Conservation (phyloP, 2,888 invertebrate genomes). For the Portevinia maculata region DNA sequence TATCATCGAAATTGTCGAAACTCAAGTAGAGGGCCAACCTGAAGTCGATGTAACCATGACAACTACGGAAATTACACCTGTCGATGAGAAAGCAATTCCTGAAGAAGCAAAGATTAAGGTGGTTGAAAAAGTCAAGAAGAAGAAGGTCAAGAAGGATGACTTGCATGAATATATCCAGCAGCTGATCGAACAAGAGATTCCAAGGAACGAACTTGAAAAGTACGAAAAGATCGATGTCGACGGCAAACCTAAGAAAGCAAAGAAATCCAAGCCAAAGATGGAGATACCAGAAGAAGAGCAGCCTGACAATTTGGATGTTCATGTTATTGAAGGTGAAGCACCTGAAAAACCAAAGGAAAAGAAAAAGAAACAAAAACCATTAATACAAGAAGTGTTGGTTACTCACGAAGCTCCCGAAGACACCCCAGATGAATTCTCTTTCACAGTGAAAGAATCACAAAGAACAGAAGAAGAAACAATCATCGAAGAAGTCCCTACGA, state of each 20-base stretch:
- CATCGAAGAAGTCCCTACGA: conserved; percentile 59
- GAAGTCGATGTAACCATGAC: conserved; percentile 80
- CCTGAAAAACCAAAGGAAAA: conserved; percentile 72
- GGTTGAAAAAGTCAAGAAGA: conserved; percentile 78
- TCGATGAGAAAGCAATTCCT: conserved; percentile 70
- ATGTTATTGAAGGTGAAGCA: conserved; percentile 77
- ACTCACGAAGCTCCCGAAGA: conserved; percentile 49
- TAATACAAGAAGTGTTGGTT: conserved; percentile 5
- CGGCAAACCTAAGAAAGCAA: conserved; percentile 79
- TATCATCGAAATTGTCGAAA: conserved; percentile 81
- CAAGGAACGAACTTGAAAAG: conserved; percentile 82
- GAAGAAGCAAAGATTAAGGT: conserved; percentile 61
- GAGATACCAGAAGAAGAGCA: conserved; percentile 71
- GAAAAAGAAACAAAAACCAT: conserved; percentile 72
- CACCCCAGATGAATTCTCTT: conserved; percentile 34
- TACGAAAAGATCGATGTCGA: conserved; percentile 82
- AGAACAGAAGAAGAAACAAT: conserved; percentile 40
- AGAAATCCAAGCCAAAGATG: conserved; percentile 76
- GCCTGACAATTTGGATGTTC: conserved; percentile 76
- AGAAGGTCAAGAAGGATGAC: conserved; percentile 79
- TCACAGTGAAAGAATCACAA: conserved; percentile 41
- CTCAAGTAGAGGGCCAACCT: conserved; percentile 81
- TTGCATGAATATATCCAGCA: conserved; percentile 81
- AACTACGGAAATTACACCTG: conserved; percentile 76
- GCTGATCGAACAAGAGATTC: conserved; percentile 81